phyloP scores from a whole-genome alignment of 2,888 invertebrate species.

The Troides helena region DNA sequence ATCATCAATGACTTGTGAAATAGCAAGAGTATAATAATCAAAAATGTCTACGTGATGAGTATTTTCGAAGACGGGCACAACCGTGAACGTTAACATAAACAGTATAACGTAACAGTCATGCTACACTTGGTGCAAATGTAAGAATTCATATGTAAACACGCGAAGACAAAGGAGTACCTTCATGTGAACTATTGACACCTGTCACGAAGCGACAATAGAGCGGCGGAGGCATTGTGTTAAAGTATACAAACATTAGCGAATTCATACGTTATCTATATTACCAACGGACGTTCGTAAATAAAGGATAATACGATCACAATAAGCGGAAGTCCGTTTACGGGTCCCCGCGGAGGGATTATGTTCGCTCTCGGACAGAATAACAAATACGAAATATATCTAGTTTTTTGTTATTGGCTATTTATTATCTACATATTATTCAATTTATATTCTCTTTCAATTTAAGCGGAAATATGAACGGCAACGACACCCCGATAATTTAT shows the following conservation, averaged over 20 bases:
- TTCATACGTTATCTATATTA: constrained; percentile 19
- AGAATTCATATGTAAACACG: constrained; percentile 48
- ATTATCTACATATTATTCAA: too few relatives aligned
- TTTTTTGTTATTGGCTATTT: not conserved
- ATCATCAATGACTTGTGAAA: not conserved
- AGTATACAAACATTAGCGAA: constrained; percentile 13
- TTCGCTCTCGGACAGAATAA: not conserved
- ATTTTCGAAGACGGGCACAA: not conserved
- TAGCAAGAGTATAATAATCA: not conserved
- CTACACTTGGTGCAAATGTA: constrained; percentile 23
- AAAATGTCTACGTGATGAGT: not conserved
- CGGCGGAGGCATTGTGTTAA: constrained; percentile 21
- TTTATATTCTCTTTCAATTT: too few relatives aligned
- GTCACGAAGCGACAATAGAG: constrained; percentile 26
- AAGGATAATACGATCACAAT: constrained; percentile 23
- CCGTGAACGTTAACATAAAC: constrained; percentile 28
- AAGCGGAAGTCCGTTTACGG: constrained; percentile 22
- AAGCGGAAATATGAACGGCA: too few relatives aligned
- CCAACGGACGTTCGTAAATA: constrained; percentile 23
- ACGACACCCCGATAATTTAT: too few relatives aligned
- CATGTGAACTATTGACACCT: constrained; percentile 28
- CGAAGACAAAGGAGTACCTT: constrained; percentile 45
- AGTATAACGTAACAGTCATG: constrained; percentile 15
- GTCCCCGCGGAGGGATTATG: not conserved
- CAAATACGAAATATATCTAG: not conserved